A percentile compares a stretch with the other conserved stretches of the same genome.
Conservation (phyloP, 2,888 invertebrate genomes). For the Epinotia bilunana region DNA sequence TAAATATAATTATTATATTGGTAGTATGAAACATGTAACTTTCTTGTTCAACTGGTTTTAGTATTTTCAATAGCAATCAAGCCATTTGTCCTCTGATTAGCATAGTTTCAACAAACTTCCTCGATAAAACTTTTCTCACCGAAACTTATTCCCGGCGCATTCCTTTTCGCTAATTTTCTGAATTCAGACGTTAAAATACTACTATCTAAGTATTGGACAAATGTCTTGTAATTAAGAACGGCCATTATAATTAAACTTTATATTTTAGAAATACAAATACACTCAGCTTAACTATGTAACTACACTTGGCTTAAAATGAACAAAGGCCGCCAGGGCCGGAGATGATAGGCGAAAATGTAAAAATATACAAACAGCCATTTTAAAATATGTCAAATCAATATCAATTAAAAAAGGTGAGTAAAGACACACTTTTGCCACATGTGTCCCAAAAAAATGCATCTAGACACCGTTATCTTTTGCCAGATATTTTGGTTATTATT, state of each 20-base stretch:
- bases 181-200: conserved; percentile 20
- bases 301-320: background rate
- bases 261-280: background rate
- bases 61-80: conserved; percentile 44
- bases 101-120: conserved; percentile 43
- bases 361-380: too few species aligned
- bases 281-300: background rate
- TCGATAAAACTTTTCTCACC: conserved; percentile 25
- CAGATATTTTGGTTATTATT: too few species aligned
- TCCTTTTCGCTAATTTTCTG: conserved; percentile 38
- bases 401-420: too few species aligned
- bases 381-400: too few species aligned
- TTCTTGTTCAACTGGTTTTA: conserved; percentile 7
- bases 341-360: too few species aligned
- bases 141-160: conserved; percentile 33
- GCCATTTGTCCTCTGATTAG: conserved; percentile 41
- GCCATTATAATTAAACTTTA: background rate
- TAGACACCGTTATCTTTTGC: too few species aligned
- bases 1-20: background rate
- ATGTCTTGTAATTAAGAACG: background rate
- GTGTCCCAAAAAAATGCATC: too few species aligned
- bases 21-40: background rate
- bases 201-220: background rate
- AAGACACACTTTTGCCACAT: too few species aligned
- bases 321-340: too few species aligned